Conservation (phyloP, 2,888 invertebrate genomes). For the Chrysolina americana region DNA sequence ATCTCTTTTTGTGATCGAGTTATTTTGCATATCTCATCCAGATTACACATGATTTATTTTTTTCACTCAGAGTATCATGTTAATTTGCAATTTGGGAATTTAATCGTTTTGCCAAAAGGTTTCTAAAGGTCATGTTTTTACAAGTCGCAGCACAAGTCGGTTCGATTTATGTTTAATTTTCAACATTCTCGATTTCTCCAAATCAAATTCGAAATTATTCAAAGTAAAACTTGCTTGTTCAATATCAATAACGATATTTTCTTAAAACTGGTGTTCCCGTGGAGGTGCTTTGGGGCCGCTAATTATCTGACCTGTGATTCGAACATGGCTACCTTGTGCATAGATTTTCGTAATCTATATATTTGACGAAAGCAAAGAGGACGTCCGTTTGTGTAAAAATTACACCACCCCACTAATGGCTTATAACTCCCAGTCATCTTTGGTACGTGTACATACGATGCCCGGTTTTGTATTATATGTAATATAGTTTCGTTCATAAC, state of each 20-base stretch:
- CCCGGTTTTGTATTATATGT: constrained; percentile 68
- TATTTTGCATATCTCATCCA: background rate
- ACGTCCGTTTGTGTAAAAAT: constrained; percentile 35
- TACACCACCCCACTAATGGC: constrained; percentile 34
- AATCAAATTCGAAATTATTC: too few relatives aligned
- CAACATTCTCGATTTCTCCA: too few relatives aligned
- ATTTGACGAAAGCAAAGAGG: background rate
- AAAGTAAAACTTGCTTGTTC: too few relatives aligned
- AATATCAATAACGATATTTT: too few relatives aligned
- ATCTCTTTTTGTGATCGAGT: background rate
- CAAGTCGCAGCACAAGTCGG: too few relatives aligned
- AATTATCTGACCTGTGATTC: too few relatives aligned
- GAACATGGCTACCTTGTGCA: background rate
- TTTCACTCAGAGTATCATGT: background rate
- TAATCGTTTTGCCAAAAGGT: background rate
- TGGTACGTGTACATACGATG: constrained; percentile 62
- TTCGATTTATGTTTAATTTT: too few relatives aligned
- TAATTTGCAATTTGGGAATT: background rate
- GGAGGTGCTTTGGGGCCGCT: too few relatives aligned
- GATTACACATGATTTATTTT: background rate
- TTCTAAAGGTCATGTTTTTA: too few relatives aligned
- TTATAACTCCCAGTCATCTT: constrained; percentile 58
- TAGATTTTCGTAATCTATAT: constrained; percentile 1
- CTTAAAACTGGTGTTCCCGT: too few relatives aligned
- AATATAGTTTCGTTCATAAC: constrained; percentile 68